A percentile compares a stretch with the other conserved stretches of the same genome.
phyloP scores from a whole-genome alignment of 2,797 vertebrate genomes.

The Clarias fuscus region DNA sequence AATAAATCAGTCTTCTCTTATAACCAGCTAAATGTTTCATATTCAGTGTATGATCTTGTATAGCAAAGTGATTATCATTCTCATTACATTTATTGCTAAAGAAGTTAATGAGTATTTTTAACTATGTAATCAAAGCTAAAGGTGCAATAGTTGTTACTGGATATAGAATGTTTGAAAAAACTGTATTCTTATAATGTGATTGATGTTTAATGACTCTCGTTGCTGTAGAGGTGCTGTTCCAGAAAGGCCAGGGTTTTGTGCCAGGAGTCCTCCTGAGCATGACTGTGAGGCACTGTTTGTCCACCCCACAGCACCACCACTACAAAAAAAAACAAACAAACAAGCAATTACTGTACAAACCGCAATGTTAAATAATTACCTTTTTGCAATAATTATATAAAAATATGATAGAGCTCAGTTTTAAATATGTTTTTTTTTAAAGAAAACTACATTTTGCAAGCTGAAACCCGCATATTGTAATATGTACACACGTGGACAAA shows the following conservation, averaged over 20 bases:
- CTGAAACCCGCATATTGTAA: neutral
- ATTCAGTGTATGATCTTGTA: neutral
- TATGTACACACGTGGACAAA: too few relatives aligned
- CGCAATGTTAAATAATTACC: neutral
- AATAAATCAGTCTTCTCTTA: neutral
- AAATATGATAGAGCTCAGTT: neutral
- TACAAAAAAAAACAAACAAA: constrained; percentile 50
- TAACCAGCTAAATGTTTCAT: neutral
- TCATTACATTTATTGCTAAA: neutral
- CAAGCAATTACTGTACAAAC: neutral
- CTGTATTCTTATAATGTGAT: neutral
- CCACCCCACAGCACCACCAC: constrained; percentile 72
- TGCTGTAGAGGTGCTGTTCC: constrained; percentile 60
- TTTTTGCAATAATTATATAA: neutral
- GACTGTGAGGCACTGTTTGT: constrained; percentile 59
- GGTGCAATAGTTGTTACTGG: neutral
- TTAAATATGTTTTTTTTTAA: neutral
- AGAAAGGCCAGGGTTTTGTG: constrained; percentile 70
- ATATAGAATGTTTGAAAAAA: neutral
- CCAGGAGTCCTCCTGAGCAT: constrained; percentile 75
- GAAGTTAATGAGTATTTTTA: neutral
- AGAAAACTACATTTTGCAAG: neutral
- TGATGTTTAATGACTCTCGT: neutral
- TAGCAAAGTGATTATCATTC: neutral
- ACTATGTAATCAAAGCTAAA: neutral